A percentile compares a stretch with the other conserved stretches of the same genome.
Evolutionary conservation across 2,888 invertebrate genomes (phyloP).

Genomic region (Tiliacea citrago): DNA sequence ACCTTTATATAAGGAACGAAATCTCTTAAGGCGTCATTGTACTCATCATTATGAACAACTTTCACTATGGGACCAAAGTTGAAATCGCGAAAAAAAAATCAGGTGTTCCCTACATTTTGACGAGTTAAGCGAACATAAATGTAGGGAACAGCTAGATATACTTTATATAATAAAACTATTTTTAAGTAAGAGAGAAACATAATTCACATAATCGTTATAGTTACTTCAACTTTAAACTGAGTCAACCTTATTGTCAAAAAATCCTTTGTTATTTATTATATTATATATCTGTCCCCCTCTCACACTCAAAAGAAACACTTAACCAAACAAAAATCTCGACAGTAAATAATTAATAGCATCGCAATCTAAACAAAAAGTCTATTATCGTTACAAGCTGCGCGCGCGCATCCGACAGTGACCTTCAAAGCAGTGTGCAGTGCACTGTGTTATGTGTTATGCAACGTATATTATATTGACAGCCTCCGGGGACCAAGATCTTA

Average conservation of each 20-base stretch:
- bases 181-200: neutral
- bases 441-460: constrained; percentile 65
- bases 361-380: constrained; percentile 50
- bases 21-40: too few relatives aligned
- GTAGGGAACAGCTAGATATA: too few relatives aligned
- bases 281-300: neutral
- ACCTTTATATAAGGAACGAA: too few relatives aligned
- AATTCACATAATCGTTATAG: neutral
- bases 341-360: constrained; percentile 30
- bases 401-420: constrained; percentile 68
- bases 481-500: constrained; percentile 39
- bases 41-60: too few relatives aligned
- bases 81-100: too few relatives aligned
- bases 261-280: neutral
- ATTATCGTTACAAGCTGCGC: constrained; percentile 39
- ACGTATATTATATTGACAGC: constrained; percentile 63
- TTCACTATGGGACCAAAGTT: too few relatives aligned
- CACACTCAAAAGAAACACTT: constrained; percentile 14
- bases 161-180: neutral
- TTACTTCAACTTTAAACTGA: neutral
- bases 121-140: too few relatives aligned
- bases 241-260: neutral
- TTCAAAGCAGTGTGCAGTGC: constrained; percentile 65
- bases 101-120: too few relatives aligned
- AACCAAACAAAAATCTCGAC: constrained; percentile 32